These are phyloP conservation scores for Glaucidium brasilianum DNA, from an alignment of 2,113 vertebrate genomes.

Conservation along the genomic window DNA sequence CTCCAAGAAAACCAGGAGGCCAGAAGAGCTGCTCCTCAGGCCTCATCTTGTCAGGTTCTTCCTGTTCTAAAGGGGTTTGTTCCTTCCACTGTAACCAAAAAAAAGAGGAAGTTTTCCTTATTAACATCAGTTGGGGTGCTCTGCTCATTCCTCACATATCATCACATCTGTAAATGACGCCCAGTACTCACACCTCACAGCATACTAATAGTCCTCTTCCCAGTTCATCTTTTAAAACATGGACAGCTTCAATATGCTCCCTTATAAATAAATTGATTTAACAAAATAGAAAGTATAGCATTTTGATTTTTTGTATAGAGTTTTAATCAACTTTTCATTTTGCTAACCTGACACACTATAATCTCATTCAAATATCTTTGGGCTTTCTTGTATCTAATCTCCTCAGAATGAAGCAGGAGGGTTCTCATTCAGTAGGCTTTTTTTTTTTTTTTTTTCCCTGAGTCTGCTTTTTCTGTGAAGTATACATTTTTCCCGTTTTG, in stretches of 20 bases:
- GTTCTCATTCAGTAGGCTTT: not conserved
- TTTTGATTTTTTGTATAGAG: not conserved
- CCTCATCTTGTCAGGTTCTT: not conserved
- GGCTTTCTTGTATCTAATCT: not conserved
- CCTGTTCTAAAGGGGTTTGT: not conserved
- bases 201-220: not conserved
- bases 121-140: not conserved
- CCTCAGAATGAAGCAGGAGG: not conserved
- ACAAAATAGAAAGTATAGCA: not conserved
- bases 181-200: not conserved
- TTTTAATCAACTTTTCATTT: not conserved
- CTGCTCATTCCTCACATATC: not conserved
- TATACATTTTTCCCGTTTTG: not conserved
- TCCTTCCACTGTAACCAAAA: not conserved
- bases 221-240: not conserved
- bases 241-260: not conserved
- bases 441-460: not conserved
- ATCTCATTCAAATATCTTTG: not conserved
- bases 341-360: not conserved
- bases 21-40: not conserved
- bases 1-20: not conserved
- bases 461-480: not conserved
- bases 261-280: not conserved
- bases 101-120: not conserved
- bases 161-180: not conserved